phyloP scores from a whole-genome alignment of 2,888 invertebrate genomes.

The Molorchus minor region DNA sequence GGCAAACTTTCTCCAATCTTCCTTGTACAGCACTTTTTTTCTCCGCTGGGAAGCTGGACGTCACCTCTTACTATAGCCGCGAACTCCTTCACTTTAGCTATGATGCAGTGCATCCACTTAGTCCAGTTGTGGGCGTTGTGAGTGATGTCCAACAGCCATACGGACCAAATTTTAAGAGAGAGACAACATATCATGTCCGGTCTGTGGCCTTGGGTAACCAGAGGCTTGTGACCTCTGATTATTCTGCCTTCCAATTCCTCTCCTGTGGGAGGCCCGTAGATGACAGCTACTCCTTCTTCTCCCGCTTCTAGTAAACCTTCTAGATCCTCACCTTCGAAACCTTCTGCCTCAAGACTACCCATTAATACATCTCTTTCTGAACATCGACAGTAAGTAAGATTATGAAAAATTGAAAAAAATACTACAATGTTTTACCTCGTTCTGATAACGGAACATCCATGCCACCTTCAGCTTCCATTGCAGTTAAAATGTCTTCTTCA shows the following conservation, averaged over 20 bases:
- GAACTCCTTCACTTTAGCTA: slow-evolving; percentile 52
- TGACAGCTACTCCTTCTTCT: not conserved
- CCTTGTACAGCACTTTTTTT: slow-evolving; percentile 48
- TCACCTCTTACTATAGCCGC: slow-evolving; percentile 53
- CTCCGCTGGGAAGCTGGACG: slow-evolving; percentile 43
- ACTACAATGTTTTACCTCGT: not conserved
- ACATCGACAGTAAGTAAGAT: not conserved
- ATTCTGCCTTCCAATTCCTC: slow-evolving; percentile 22
- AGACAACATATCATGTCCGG: slow-evolving; percentile 57
- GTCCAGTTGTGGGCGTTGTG: slow-evolving; percentile 59
- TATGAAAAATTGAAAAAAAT: not conserved
- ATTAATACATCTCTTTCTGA: not conserved
- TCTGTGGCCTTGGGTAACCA: slow-evolving; percentile 51
- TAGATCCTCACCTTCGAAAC: not conserved
- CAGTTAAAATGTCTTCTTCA: not conserved
- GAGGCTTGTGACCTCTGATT: slow-evolving; percentile 53
- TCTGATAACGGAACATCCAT: not conserved
- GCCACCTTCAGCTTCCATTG: slow-evolving; percentile 14
- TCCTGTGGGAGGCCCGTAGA: not conserved
- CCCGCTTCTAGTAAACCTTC: not conserved
- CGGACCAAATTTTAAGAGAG: slow-evolving; percentile 58
- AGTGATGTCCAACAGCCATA: slow-evolving; percentile 57
- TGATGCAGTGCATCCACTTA: slow-evolving; percentile 55
- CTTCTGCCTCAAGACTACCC: not conserved
- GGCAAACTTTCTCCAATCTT: slow-evolving; percentile 54